A percentile compares a stretch with the other conserved stretches of the same genome.
phyloP scores from a whole-genome alignment of 1,140 invertebrate genomes.

The Drosophila ironensis region DNA sequence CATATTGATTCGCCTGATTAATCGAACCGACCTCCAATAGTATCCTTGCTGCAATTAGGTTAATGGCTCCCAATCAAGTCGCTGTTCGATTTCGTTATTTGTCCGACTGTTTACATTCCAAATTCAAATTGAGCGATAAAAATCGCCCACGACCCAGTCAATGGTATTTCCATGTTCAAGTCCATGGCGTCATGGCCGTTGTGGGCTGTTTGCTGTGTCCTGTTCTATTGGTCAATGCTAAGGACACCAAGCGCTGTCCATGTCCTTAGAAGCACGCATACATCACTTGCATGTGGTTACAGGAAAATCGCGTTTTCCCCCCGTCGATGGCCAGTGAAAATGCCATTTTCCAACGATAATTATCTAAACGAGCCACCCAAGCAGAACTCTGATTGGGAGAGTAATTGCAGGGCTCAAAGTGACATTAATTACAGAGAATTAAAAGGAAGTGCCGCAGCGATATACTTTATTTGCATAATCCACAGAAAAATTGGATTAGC shows the following conservation, averaged over 20 bases:
- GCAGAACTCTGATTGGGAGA: conserved; percentile 10
- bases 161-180: conserved; percentile 47
- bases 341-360: conserved; percentile 37
- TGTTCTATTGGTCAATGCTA: conserved; percentile 46
- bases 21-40: conserved; percentile 13
- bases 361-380: conserved; percentile 20
- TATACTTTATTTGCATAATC: neutral
- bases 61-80: conserved; percentile 62
- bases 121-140: conserved; percentile 67
- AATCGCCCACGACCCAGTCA: conserved; percentile 35
- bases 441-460: neutral
- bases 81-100: conserved; percentile 4
- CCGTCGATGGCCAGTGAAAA: neutral
- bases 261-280: conserved; percentile 28
- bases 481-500: too few species aligned
- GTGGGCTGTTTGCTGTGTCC: neutral
- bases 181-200: conserved; percentile 9
- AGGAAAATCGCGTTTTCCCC: conserved; percentile 35
- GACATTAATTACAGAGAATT: conserved; percentile 17
- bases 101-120: conserved; percentile 53
- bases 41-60: conserved; percentile 43
- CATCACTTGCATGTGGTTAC: conserved; percentile 25
- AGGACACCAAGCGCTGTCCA: conserved; percentile 36
- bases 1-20: conserved; percentile 13
- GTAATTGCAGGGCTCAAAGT: conserved; percentile 6